Evolutionary conservation across 2,888 invertebrate species (phyloP).

Genomic region (Reticulitermes lucifugus): DNA sequence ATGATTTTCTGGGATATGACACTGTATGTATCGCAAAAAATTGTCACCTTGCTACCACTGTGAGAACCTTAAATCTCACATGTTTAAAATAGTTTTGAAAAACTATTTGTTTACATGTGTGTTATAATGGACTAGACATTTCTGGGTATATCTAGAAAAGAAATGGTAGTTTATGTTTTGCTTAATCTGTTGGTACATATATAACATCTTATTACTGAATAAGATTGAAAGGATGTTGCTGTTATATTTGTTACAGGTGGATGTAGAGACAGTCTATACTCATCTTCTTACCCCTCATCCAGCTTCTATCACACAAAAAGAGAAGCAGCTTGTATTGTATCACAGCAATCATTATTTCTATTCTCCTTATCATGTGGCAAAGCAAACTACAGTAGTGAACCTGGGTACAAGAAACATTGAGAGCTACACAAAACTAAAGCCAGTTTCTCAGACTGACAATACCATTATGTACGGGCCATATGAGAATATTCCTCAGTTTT

Average conservation of each 20-base stretch:
- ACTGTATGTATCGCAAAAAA: no score
- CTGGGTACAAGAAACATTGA: slow-evolving; percentile 85
- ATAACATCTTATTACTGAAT: no score
- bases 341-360: slow-evolving; percentile 86
- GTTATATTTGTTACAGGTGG: slow-evolving; percentile 56
- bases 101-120: no score
- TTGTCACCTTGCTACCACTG: no score
- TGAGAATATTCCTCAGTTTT: slow-evolving; percentile 74
- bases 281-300: slow-evolving; percentile 88
- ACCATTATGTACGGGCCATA: slow-evolving; percentile 92
- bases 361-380: slow-evolving; percentile 82
- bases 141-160: no score
- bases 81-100: no score
- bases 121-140: no score
- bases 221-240: no score
- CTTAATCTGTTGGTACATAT: no score
- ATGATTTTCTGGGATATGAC: no score
- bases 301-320: slow-evolving; percentile 88
- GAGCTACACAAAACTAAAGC: slow-evolving; percentile 84
- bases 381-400: slow-evolving; percentile 85
- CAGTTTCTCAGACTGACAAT: slow-evolving; percentile 81
- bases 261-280: slow-evolving; percentile 80
- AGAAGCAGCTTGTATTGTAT: slow-evolving; percentile 93
- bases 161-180: no score
- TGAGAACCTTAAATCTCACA: no score